Evolutionary conservation across 2,888 invertebrate genomes (phyloP), one percentile per base, ranked within the genome.

Genomic region (Macrostomum cliftonense): DNA sequence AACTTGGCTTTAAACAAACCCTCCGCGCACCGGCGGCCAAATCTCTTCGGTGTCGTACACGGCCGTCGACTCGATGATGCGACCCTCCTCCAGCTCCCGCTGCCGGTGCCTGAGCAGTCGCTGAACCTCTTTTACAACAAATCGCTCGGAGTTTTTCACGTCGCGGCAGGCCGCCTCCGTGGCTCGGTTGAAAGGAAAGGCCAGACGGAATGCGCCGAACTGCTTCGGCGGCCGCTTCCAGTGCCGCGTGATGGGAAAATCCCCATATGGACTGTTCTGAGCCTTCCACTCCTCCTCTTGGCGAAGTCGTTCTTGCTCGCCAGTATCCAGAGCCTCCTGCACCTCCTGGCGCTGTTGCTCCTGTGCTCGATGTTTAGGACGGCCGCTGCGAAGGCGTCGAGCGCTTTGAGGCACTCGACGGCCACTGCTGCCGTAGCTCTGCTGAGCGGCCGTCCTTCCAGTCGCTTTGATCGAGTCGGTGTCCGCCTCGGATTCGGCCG

Each of bases 151-250:
- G 14, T 62, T 49, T 7, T 56, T 59, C 5, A 28, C 28, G 28
- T 28, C 28, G 5, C 28, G 28, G 9, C 28, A 28, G 7, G 55
- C 54, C 43, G 51, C 52, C 56, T 46, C 47, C 5, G 62, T 62
- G 39, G 54, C 58, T 53, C 57, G 66, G 61, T 60, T 65, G 56
- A 77, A 68, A 0, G 84, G 84, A 69, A 80, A 83, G 51, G 82
- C 77, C 54, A 82, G 72, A 42, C 80, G 76, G 81, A 83, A 84
- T 39, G 80, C 79, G 0, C 84, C 84, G 53, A 81, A 79, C 14
- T 73, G 71, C 1, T 74, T 71, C 7, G 75, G 75, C 0, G 80
- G 77, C 39, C 73, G 71, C 56, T 74, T 74, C 81, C 81, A 82
- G 55, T 79, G 76, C 49, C 77, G 75, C 81, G 44, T 43, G 42